Evolutionary conservation across 2,888 invertebrate genomes (phyloP).

Genomic region (Dorcus hopei): DNA sequence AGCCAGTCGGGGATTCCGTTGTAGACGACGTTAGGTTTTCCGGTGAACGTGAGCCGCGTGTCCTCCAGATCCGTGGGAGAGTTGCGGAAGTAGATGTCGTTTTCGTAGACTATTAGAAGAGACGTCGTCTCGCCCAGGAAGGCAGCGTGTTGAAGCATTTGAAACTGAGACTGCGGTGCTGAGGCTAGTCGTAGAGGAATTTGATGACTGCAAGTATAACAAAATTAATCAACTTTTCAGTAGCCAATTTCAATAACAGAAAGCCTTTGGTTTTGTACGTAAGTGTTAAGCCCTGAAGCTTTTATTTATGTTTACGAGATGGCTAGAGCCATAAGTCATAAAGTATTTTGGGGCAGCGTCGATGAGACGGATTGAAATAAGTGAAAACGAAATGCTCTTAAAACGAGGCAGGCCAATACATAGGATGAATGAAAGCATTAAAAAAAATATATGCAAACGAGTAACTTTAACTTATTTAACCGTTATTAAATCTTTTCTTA

Average conservation of each 20-base stretch:
- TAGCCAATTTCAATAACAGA: not conserved
- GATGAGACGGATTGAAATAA: too few relatives aligned
- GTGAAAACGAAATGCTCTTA: too few relatives aligned
- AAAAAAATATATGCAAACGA: too few relatives aligned
- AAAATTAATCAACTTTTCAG: not conserved
- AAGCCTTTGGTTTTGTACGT: too few relatives aligned
- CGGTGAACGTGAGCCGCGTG: slow-evolving; percentile 70
- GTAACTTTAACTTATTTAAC: too few relatives aligned
- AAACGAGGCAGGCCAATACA: too few relatives aligned
- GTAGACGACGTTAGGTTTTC: slow-evolving; percentile 76
- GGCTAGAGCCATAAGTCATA: too few relatives aligned
- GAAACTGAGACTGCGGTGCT: slow-evolving; percentile 64
- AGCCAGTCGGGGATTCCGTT: slow-evolving; percentile 96
- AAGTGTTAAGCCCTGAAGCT: too few relatives aligned
- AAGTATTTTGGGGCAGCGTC: too few relatives aligned
- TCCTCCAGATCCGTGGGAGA: slow-evolving; percentile 69
- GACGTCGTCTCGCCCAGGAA: slow-evolving; percentile 80
- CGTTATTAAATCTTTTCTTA: too few relatives aligned
- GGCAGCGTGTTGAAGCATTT: slow-evolving; percentile 77
- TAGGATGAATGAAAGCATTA: too few relatives aligned
- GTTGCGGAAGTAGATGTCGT: slow-evolving; percentile 82
- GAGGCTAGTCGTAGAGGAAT: slow-evolving; percentile 79
- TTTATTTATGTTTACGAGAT: too few relatives aligned
- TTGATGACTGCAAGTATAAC: slow-evolving; percentile 63
- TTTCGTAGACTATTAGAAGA: slow-evolving; percentile 77